phyloP scores from a whole-genome alignment of 2,797 vertebrate genomes.

The Enteromius paludinosus region DNA sequence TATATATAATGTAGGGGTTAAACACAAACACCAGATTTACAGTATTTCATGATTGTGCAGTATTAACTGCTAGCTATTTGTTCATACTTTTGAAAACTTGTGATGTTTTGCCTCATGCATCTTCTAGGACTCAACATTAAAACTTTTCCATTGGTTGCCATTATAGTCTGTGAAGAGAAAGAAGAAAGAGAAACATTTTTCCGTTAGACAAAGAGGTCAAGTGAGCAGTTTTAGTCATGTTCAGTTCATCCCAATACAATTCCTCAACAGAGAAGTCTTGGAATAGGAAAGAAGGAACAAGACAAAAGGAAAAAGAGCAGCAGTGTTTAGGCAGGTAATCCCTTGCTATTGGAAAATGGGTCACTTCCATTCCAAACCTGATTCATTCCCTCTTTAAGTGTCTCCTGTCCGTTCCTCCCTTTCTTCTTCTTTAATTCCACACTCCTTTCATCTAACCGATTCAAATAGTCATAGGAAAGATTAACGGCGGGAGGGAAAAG shows the following conservation, averaged over 20 bases:
- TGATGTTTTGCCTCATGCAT: neutral
- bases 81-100: neutral
- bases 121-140: neutral
- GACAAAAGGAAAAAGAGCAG: conserved; percentile 16
- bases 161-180: neutral
- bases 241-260: neutral
- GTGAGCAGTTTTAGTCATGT: conserved; percentile 16
- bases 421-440: conserved; percentile 33
- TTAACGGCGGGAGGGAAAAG: conserved; percentile 46
- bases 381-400: conserved; percentile 41
- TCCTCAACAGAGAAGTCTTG: conserved; percentile 23
- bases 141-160: neutral
- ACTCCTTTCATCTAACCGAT: conserved; percentile 41
- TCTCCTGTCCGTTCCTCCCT: conserved; percentile 46
- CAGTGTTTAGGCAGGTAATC: conserved; percentile 43
- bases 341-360: conserved; percentile 29
- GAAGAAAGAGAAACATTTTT: neutral
- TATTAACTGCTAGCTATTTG: neutral
- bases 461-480: conserved; percentile 46
- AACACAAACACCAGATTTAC: neutral
- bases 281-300: conserved; percentile 7
- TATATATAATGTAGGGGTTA: neutral
- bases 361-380: conserved; percentile 37
- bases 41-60: too few species aligned
- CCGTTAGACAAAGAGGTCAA: neutral